These are phyloP conservation scores for silkworm (Bombyx mori) DNA, from an alignment of 1,140 invertebrate genomes.

Conservation along the genomic window DNA sequence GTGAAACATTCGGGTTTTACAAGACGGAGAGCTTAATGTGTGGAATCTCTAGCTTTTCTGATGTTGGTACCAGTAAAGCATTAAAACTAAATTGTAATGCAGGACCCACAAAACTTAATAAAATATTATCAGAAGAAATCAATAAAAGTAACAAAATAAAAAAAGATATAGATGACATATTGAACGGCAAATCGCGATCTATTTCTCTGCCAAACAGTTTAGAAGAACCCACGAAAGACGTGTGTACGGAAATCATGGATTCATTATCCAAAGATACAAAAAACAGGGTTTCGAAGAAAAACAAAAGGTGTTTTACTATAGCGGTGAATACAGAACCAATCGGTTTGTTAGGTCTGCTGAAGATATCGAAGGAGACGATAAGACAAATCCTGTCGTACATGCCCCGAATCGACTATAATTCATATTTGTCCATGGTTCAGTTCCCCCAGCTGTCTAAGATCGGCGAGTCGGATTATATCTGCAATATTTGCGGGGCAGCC, in stretches of 20 bases:
- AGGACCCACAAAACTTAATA: slow-evolving; percentile 10
- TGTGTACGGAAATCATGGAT: slow-evolving; percentile 34
- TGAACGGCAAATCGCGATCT: slow-evolving; percentile 10
- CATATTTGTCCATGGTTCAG: slow-evolving; percentile 30
- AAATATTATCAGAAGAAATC: slow-evolving; percentile 24
- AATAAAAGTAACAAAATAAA: slow-evolving; percentile 26
- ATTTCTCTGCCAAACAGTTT: slow-evolving; percentile 26
- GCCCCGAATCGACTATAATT: slow-evolving; percentile 31
- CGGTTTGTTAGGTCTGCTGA: slow-evolving; percentile 34
- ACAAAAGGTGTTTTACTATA: slow-evolving; percentile 20
- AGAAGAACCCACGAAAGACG: slow-evolving; percentile 38
- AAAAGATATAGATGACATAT: slow-evolving; percentile 20
- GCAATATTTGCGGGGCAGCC: slow-evolving; percentile 46
- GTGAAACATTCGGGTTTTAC: slow-evolving; percentile 11
- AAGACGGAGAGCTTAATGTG: background rate
- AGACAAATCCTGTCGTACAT: slow-evolving; percentile 36
- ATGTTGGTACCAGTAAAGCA: too few relatives aligned
- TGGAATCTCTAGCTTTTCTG: too few relatives aligned
- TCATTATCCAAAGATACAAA: slow-evolving; percentile 26
- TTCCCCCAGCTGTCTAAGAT: slow-evolving; percentile 13
- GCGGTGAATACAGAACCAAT: slow-evolving; percentile 54
- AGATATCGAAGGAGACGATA: slow-evolving; percentile 38
- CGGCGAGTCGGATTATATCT: slow-evolving; percentile 25
- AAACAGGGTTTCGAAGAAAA: slow-evolving; percentile 19
- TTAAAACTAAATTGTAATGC: too few relatives aligned